A percentile compares a stretch with the other conserved stretches of the same genome.
These are phyloP conservation scores for Zoanthus solanderi DNA, from an alignment of 92 coral and sea anemone genomes.

Conservation along the genomic window DNA sequence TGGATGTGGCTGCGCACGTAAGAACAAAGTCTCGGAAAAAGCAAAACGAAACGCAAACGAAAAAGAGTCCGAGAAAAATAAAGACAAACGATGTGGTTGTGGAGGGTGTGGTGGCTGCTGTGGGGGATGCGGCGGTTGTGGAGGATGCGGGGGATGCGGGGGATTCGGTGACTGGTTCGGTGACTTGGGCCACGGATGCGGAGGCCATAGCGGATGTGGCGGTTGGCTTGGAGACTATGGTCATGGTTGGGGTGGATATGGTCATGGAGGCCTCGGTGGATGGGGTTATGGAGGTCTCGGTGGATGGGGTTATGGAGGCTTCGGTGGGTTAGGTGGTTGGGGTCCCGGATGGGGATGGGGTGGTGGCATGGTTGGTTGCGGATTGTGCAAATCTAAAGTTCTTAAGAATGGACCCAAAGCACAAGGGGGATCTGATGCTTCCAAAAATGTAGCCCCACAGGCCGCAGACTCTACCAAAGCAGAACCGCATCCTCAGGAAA, in stretches of 20 bases:
- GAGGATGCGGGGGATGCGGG: constrained; percentile 58
- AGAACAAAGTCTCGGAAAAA: constrained; percentile 47
- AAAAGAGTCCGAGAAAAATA: constrained; percentile 6
- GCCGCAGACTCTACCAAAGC: neutral
- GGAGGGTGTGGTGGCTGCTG: constrained; percentile 18
- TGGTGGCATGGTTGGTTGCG: constrained; percentile 47
- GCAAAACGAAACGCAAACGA: constrained; percentile 28
- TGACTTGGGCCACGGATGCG: constrained; percentile 20
- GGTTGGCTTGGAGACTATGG: constrained; percentile 9
- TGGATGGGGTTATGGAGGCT: constrained; percentile 31
- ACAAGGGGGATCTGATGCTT: neutral
- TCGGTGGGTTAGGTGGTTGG: constrained; percentile 49
- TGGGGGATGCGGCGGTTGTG: constrained; percentile 16
- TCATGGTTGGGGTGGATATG: constrained; percentile 45
- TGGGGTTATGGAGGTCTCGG: constrained; percentile 63
- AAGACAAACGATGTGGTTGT: constrained; percentile 40
- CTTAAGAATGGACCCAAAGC: constrained; percentile 47
- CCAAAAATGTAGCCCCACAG: constrained; percentile 17
- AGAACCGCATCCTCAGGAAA: constrained; percentile 12
- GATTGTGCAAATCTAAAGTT: constrained; percentile 72
- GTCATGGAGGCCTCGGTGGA: constrained; percentile 47
- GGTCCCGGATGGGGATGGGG: constrained; percentile 58
- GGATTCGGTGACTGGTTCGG: constrained; percentile 53
- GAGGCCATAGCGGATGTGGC: constrained; percentile 23
- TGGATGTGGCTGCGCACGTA: constrained; percentile 62